Percentiles rank a stretch among this genome's conserved stretches.
phyloP scores from a whole-genome alignment of 2,113 vertebrate genomes.

The Aegithalos caudatus region DNA sequence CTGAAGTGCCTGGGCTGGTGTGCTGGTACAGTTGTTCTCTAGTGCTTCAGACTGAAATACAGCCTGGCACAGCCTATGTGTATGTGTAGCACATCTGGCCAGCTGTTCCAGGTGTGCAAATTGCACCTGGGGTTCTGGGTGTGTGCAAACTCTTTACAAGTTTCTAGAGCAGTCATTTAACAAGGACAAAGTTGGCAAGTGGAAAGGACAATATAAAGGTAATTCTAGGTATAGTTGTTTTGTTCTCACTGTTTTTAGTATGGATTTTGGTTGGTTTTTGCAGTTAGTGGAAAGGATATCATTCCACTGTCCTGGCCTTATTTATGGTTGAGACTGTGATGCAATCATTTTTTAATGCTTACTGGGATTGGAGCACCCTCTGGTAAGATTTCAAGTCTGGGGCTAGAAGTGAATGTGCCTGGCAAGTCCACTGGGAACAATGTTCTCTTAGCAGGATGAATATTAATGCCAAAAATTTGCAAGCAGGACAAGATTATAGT shows the following conservation, averaged over 20 bases:
- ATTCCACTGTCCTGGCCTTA: background rate
- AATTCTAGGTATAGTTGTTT: background rate
- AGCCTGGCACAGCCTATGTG: background rate
- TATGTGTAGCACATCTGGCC: background rate
- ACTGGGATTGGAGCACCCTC: background rate
- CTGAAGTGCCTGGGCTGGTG: background rate
- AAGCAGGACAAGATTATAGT: background rate
- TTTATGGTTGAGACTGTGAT: background rate
- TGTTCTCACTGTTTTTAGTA: fast-evolving
- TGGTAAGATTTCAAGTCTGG: background rate
- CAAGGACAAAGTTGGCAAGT: background rate
- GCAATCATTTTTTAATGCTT: background rate
- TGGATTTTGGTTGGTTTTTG: background rate
- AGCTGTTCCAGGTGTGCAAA: background rate
- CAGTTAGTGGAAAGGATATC: background rate
- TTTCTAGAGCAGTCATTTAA: background rate
- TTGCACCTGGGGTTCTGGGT: background rate
- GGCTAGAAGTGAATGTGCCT: background rate
- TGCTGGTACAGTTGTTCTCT: no score
- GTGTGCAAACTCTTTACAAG: background rate
- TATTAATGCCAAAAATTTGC: background rate
- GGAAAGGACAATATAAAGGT: background rate
- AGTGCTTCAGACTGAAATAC: background rate
- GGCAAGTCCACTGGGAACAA: background rate
- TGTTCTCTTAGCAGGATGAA: background rate